Evolutionary conservation across 2,113 vertebrate genomes (phyloP).

Genomic region (Lethenteron reissneri): DNA sequence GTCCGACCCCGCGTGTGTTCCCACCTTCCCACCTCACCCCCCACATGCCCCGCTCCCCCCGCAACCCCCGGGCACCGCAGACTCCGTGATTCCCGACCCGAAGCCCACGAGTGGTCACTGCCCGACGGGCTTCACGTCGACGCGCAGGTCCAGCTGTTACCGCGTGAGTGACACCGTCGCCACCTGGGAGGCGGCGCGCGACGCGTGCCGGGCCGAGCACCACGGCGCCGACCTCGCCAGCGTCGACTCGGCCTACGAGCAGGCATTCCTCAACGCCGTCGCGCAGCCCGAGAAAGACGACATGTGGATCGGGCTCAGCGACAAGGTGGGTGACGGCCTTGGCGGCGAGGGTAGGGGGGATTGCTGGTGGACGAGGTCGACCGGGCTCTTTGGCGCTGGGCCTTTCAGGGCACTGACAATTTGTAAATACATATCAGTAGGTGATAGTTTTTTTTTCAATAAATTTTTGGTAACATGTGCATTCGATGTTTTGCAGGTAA

Average conservation of each 20-base stretch:
- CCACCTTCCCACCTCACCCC: too few relatives aligned
- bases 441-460: too few relatives aligned
- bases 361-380: too few relatives aligned
- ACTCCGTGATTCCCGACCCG: slow-evolving; percentile 13
- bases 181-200: slow-evolving; percentile 23
- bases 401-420: too few relatives aligned
- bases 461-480: too few relatives aligned
- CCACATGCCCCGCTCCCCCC: too few relatives aligned
- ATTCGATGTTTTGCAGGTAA: too few relatives aligned
- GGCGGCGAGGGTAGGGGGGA: too few relatives aligned
- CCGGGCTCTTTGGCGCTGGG: too few relatives aligned
- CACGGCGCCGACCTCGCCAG: slow-evolving; percentile 27
- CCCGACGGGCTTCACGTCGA: slow-evolving; percentile 21
- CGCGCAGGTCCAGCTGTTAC: slow-evolving; percentile 30
- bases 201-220: slow-evolving; percentile 12
- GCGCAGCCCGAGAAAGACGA: slow-evolving; percentile 21
- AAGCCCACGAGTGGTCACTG: slow-evolving; percentile 23
- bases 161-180: slow-evolving; percentile 19
- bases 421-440: too few relatives aligned
- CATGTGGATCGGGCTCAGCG: slow-evolving; percentile 31
- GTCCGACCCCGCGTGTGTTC: too few relatives aligned
- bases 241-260: slow-evolving; percentile 35
- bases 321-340: slow-evolving; percentile 15
- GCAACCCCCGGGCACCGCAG: too few relatives aligned
- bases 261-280: slow-evolving; percentile 27